Base-by-base conservation (phyloP, 1,140 invertebrate species). In the Acyrthosiphon pisum region DNA sequence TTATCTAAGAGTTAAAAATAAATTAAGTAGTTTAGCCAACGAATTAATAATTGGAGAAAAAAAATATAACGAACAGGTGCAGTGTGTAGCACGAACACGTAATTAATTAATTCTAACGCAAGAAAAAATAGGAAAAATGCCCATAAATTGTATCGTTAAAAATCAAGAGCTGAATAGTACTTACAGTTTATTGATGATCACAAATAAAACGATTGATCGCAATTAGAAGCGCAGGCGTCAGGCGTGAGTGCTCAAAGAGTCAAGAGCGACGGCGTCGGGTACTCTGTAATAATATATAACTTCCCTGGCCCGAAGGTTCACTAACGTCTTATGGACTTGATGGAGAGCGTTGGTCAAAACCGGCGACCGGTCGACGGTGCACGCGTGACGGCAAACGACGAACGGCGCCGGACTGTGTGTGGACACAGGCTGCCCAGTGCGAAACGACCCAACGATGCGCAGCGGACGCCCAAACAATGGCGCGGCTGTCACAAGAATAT, bases 341-440 rank as follows among this genome's bases (percentile, higher is more conserved):
- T 8, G 41, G 30, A 35, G 7, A 20, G 22, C 91, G 46, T 50
- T 93, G 23, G 91, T 93, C 91, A 93, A 93, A 50, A 14, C 20
- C 90, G 30, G 14, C 37, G 18, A 41, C 41, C 41, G 2, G 41
- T 2, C 56, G 60, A n/a, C 6, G 68, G 91, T 48, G 91, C 48
- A 89, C 44, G 60, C 41, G 91, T 46, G 44, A 2, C 0, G 23
- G 35, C 44, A 35, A 93, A 93, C 91, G 23, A n/a, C 35, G 46
- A 93, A 93, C 91, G 91, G 90, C 14, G 53, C 37, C 48, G 18
- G 22, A 23, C 48, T n/a, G 22, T 84, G 0, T 14, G 2, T 22
- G 6, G 9, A 48, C 60, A 44, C 48, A 4, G 22, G 76, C 68
- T 20, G 91, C 30, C n/a, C 14, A 48, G 91, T 84, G 48, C 91